Conservation (phyloP, 1,140 invertebrate genomes). For the Saxidomus purpurata region DNA sequence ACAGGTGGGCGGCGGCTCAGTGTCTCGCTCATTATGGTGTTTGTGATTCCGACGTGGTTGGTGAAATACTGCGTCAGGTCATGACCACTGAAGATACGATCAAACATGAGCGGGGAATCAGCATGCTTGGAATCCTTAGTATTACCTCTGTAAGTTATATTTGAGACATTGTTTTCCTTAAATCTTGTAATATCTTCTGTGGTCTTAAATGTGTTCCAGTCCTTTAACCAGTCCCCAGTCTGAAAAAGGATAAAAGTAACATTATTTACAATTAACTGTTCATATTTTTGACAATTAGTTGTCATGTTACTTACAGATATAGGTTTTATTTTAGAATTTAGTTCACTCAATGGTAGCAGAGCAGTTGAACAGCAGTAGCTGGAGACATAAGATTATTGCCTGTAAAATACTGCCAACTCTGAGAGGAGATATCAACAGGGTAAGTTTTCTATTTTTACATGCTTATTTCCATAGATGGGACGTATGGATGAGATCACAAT, state of each 20-base stretch:
- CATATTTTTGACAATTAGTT: too few species aligned
- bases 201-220: too few species aligned
- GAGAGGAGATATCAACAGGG: slow-evolving; percentile 84
- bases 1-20: slow-evolving; percentile 85
- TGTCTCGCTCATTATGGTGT: slow-evolving; percentile 84
- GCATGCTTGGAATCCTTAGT: slow-evolving; percentile 83
- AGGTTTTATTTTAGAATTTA: slow-evolving; percentile 77
- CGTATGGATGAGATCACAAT: too few species aligned
- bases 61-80: slow-evolving; percentile 84
- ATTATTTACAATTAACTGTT: too few species aligned
- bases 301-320: too few species aligned
- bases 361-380: slow-evolving; percentile 85
- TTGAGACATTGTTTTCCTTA: neutral
- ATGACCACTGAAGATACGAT: slow-evolving; percentile 81
- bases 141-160: slow-evolving; percentile 80
- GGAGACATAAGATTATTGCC: slow-evolving; percentile 85
- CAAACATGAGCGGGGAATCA: slow-evolving; percentile 81
- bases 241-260: too few species aligned
- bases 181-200: too few species aligned
- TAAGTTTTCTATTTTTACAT: too few species aligned
- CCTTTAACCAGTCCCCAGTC: too few species aligned
- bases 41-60: slow-evolving; percentile 84
- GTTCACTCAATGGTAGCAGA: slow-evolving; percentile 86
- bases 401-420: slow-evolving; percentile 84
- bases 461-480: too few species aligned